Evolutionary conservation across 1,140 invertebrate genomes (phyloP), one percentile per base, ranked within the genome.

Genomic region (Stegodyphus mimosarum): DNA sequence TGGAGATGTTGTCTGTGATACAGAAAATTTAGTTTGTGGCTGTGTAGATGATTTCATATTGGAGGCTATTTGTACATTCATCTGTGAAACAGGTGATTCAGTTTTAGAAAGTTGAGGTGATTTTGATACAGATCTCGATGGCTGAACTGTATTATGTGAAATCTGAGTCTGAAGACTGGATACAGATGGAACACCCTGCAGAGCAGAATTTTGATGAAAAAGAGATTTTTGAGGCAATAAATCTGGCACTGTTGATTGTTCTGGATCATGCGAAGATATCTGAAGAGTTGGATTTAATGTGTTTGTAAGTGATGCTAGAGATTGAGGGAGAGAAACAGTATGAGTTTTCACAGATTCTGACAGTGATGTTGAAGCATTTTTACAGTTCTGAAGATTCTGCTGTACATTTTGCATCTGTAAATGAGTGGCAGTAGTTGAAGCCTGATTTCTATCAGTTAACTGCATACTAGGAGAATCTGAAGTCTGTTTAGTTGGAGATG

Each of bases 261-360:
- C 50, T 17, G 72, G 17, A n/a, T 13, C 7, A 67, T 9, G 10
- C 17, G 64, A 60, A 49, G 81, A 69, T 13, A 84, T 84, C 52
- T 76, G 73, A n/a, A 84, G 64, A 76, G 55, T 83, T 18, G 81
- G 81, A 49, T 84, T 84, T 55, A 84, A 4, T 50, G 66, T 76
- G 66, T 52, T 83, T 64, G 80, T 52, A 60, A 84, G 50, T 50
- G 81, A 75, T 75, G 72, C 50, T 50, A 76, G 49, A 13, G 72
- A 64, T 6, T 75, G 53, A 7, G 81, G 80, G 17, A 75, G 6
- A 33, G 64, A 48, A 64, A 13, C 13, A 13, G 53, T 6, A 70
- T 17, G 73, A 33, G 33, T 7, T 70, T 84, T 84, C 76, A 52
- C 15, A 11, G 81, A 17, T 7, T 84, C 81, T 18, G 81, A 70